Evolutionary conservation across 2,113 vertebrate species (phyloP).

Genomic region (Forbesichthys agassizii): DNA sequence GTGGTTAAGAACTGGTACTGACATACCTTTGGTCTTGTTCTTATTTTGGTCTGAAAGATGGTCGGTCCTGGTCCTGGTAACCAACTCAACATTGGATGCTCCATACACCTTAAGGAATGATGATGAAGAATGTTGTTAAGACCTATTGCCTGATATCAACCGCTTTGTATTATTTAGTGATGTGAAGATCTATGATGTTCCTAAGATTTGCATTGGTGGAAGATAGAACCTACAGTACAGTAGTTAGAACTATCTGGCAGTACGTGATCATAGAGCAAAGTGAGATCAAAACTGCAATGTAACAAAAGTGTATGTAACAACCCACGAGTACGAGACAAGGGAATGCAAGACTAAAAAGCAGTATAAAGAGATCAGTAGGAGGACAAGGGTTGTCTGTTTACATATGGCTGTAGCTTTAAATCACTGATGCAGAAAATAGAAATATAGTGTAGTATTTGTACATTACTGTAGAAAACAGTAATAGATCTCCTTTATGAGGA

Average conservation of each 20-base stretch:
- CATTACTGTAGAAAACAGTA: constrained; percentile 28
- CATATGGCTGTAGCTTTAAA: constrained; percentile 18
- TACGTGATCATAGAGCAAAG: too few relatives aligned
- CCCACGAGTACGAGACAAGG: too few relatives aligned
- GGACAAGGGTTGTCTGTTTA: constrained; percentile 18
- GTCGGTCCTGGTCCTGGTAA: constrained; percentile 94
- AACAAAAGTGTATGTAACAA: too few relatives aligned
- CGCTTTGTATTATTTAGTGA: neutral
- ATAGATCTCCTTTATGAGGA: constrained; percentile 22
- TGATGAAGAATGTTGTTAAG: neutral
- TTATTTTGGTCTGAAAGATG: constrained; percentile 97
- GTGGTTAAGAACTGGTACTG: too few relatives aligned
- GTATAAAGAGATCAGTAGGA: neutral
- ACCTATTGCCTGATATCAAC: neutral
- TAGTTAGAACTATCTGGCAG: too few relatives aligned
- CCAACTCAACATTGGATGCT: constrained; percentile 95
- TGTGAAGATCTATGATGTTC: neutral
- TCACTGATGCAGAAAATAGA: constrained; percentile 49
- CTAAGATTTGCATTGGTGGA: too few relatives aligned
- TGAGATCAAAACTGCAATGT: too few relatives aligned
- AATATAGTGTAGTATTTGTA: constrained; percentile 8
- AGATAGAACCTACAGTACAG: too few relatives aligned
- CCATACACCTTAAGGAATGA: constrained; percentile 85
- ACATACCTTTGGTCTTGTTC: constrained; percentile 89
- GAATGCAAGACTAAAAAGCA: constrained; percentile 1